Base-by-base conservation (phyloP, 2,888 invertebrate genomes). In the Lochmaea capreae region DNA sequence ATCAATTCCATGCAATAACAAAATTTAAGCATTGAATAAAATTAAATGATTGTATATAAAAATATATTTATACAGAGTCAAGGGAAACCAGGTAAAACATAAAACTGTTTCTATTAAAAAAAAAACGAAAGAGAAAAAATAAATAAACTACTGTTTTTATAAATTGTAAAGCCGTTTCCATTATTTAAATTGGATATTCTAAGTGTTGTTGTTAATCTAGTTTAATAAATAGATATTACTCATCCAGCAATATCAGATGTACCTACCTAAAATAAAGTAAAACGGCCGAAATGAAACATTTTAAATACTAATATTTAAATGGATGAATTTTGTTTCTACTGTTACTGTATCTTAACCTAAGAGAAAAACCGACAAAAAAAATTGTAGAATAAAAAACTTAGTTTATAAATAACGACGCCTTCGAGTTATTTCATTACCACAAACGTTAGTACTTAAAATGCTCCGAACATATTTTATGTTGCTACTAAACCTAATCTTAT, bases 291-390 rank as follows among this genome's bases (percentile, higher is more conserved):
- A 39, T 71, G 73, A 42, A 68, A 76, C 80, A 79, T 73, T 78
- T 80, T 78, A 80, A 80, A 80, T 78, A 80, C 80, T 80, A 80
- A 77, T 69, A 78, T 73, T 78, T 69, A 74, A 75, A 63, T 66
- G 65, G 62, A 65, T 65, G 58, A 71, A 72, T 65, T 63, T 58
- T 54, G 46, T 46, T 72, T 76, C 3, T 14, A 33, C 33, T 33
- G 8, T 33, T 33, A 26, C 26, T 22, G 33, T 61, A 63, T 43
- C 78, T 68, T 78, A 78, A 63, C 33, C 76, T 76, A 77, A 52
- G 59, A 68, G 63, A 73, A 74, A 54, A 62, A 72, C 16, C 67
- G 75, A 73, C 73, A 74, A 74, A 73, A 72, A 69, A 61, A 57
- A 59, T 61, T 18, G 49, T 16, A 49, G 26, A 66, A 58, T 67